These are phyloP conservation scores for Sphaeramia orbicularis DNA, from an alignment of 2,797 vertebrate species.

Conservation along the genomic window DNA sequence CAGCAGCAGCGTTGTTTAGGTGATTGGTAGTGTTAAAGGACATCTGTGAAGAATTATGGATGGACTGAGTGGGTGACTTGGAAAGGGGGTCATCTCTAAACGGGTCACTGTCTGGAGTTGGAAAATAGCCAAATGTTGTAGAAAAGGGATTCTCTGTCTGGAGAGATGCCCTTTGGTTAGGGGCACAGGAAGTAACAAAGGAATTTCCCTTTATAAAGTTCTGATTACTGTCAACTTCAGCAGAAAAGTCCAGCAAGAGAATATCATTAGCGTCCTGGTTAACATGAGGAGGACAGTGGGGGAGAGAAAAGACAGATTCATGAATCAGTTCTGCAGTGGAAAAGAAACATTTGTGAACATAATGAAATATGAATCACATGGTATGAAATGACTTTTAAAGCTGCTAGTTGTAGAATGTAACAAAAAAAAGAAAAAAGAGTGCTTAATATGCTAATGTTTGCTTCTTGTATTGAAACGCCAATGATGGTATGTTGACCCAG, in stretches of 20 bases:
- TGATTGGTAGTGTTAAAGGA: conserved; percentile 76
- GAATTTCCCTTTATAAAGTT: conserved; percentile 92
- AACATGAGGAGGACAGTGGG: conserved; percentile 79
- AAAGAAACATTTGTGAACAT: conserved; percentile 57
- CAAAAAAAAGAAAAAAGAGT: no score
- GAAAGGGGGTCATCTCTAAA: conserved; percentile 94
- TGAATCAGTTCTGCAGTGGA: conserved; percentile 66
- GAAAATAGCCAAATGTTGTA: conserved; percentile 92
- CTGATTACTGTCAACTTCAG: conserved; percentile 95
- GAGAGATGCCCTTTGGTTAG: conserved; percentile 84
- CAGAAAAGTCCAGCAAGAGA: conserved; percentile 97
- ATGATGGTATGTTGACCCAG: neutral
- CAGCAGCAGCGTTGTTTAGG: conserved; percentile 75
- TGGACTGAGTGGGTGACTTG: conserved; percentile 74
- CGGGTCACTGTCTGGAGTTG: conserved; percentile 92
- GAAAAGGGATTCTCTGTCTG: conserved; percentile 88
- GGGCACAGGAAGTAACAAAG: conserved; percentile 84
- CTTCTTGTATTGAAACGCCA: neutral
- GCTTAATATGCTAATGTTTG: neutral
- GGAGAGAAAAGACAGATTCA: conserved; percentile 54
- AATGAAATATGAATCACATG: conserved; percentile 67
- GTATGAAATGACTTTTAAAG: conserved; percentile 67
- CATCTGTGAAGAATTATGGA: conserved; percentile 76
- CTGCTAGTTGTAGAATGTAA: conserved; percentile 52
- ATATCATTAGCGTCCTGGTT: conserved; percentile 95